Evolutionary conservation across 2,113 vertebrate genomes (phyloP).

Genomic region (Colinus virginianus): DNA sequence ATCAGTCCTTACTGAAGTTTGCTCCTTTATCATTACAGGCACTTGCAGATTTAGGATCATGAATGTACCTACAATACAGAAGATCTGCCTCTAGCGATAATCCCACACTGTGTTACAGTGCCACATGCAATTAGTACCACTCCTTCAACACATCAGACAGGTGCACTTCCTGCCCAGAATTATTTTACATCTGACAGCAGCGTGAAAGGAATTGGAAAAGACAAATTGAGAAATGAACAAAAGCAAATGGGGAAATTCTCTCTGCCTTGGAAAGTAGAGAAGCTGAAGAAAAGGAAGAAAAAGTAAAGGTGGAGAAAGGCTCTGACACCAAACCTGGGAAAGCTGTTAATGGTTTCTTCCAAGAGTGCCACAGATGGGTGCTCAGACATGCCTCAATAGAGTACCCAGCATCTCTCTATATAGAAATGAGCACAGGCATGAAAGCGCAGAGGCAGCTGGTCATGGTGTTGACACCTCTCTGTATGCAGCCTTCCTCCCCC

Average conservation of each 20-base stretch:
- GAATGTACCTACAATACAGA: neutral
- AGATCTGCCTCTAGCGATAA: constrained; percentile 22
- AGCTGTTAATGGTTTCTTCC: neutral
- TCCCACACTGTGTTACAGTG: neutral
- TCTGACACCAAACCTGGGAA: neutral
- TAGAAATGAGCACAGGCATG: neutral
- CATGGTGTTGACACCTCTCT: neutral
- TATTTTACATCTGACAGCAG: constrained; percentile 19
- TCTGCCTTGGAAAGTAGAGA: neutral
- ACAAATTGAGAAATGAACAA: neutral
- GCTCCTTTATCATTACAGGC: neutral
- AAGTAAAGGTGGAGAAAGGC: neutral
- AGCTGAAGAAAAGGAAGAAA: neutral
- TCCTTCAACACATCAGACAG: neutral
- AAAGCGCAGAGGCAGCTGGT: neutral
- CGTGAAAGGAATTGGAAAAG: neutral
- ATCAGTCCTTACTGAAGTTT: neutral
- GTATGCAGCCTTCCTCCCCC: neutral
- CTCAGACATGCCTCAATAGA: neutral
- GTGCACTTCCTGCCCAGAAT: constrained; percentile 8
- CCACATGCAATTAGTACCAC: neutral
- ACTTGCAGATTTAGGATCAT: constrained; percentile 26
- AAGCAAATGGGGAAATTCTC: neutral
- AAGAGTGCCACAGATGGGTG: accelerated
- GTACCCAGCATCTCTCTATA: accelerated